Conservation (phyloP, 2,888 invertebrate genomes). For the Orthonevra nobilis region DNA sequence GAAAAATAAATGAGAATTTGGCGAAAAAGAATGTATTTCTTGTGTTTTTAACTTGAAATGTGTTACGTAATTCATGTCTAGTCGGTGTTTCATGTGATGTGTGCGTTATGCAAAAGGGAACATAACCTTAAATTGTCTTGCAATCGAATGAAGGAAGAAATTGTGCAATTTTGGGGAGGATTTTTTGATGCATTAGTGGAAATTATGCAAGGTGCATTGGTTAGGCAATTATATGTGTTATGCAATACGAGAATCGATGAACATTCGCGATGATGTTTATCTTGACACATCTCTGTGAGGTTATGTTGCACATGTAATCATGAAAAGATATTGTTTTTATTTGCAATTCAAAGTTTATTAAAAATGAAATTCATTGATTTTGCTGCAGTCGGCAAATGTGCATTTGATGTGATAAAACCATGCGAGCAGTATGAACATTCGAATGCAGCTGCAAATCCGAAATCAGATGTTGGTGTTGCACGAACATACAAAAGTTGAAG, state of each 20-base stretch:
- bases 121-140: slow-evolving; percentile 55
- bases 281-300: slow-evolving; percentile 3
- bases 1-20: slow-evolving; percentile 59
- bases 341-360: neutral
- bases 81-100: slow-evolving; percentile 31
- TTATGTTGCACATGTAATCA: neutral
- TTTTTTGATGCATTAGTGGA: slow-evolving; percentile 12
- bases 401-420: no score
- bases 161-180: slow-evolving; percentile 26
- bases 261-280: neutral
- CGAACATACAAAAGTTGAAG: no score
- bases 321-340: no score
- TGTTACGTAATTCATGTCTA: slow-evolving; percentile 38
- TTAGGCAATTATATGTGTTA: slow-evolving; percentile 26
- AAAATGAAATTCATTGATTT: neutral
- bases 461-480: no score
- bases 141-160: no score
- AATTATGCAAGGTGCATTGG: slow-evolving; percentile 37
- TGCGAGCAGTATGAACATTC: no score
- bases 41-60: no score
- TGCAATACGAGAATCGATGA: neutral
- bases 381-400: no score
- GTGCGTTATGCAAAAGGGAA: slow-evolving; percentile 55
- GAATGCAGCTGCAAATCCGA: no score
- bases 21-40: slow-evolving; percentile 51